These are phyloP conservation scores for Epinephelus lanceolatus DNA, from an alignment of 2,113 vertebrate species.

Conservation along the genomic window DNA sequence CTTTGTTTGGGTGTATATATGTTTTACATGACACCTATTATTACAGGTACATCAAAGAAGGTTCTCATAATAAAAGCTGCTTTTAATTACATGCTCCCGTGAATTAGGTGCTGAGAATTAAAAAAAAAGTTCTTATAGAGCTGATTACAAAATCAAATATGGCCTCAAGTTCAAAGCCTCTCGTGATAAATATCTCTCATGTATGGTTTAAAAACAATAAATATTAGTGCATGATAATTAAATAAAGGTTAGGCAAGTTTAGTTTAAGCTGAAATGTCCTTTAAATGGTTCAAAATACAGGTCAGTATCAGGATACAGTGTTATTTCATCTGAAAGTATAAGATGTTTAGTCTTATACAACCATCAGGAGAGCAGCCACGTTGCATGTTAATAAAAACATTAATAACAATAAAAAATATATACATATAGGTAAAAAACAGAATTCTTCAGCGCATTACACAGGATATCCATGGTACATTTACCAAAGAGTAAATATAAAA, in stretches of 20 bases:
- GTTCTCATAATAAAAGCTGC: background rate
- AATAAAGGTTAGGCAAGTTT: conserved; percentile 8
- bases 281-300: background rate
- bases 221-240: conserved; percentile 39
- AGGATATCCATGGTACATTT: background rate
- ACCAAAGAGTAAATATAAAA: background rate
- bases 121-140: background rate
- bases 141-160: background rate
- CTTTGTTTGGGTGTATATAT: background rate
- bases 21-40: conserved; percentile 25
- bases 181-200: conserved; percentile 10
- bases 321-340: background rate
- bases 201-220: conserved; percentile 30
- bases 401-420: background rate
- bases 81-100: conserved; percentile 18
- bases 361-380: conserved; percentile 36
- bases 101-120: background rate
- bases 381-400: conserved; percentile 20
- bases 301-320: background rate
- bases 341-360: background rate
- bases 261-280: conserved; percentile 1
- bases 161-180: conserved; percentile 19
- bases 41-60: conserved; percentile 49
- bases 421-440: background rate
- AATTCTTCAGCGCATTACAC: background rate